Evolutionary conservation across 2,888 invertebrate species (phyloP).

Genomic region (Cheilosia impressa): DNA sequence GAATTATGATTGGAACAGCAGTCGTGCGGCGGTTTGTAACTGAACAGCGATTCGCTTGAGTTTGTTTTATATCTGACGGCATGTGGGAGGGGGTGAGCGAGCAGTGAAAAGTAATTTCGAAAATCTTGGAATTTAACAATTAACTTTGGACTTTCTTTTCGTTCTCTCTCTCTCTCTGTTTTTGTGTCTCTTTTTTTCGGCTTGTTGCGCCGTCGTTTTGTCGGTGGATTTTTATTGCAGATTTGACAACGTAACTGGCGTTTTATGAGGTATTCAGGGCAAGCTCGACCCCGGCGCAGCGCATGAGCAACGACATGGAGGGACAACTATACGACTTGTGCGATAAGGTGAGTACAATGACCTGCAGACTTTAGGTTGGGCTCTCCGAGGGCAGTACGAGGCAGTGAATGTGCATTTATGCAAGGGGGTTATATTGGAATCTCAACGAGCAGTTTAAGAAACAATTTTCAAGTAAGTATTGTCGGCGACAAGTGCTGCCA

Average conservation of each 20-base stretch:
- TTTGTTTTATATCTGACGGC: conserved; percentile 17
- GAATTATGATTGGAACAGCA: conserved; percentile 43
- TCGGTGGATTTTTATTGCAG: conserved; percentile 58
- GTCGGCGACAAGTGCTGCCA: too few species aligned
- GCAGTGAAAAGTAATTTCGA: conserved; percentile 31
- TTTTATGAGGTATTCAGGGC: conserved; percentile 49
- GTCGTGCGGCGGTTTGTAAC: conserved; percentile 30
- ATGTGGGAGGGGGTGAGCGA: neutral
- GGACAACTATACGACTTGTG: conserved; percentile 40
- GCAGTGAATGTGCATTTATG: too few species aligned
- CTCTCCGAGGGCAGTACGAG: neutral
- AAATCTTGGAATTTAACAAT: conserved; percentile 40
- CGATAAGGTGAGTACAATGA: conserved; percentile 52
- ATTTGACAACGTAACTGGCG: conserved; percentile 66
- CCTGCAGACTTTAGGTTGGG: neutral
- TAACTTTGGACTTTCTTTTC: conserved; percentile 47
- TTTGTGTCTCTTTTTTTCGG: neutral
- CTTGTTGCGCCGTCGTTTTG: conserved; percentile 22
- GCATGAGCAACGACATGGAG: conserved; percentile 19
- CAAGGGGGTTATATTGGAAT: too few species aligned
- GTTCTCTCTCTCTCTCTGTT: neutral
- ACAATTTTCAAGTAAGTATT: too few species aligned
- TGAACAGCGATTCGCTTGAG: conserved; percentile 56
- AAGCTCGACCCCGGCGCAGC: conserved; percentile 14
- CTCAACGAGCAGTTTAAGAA: too few species aligned